These are phyloP conservation scores for Habrosyne pyritoides DNA, from an alignment of 2,888 invertebrate genomes.

Conservation along the genomic window DNA sequence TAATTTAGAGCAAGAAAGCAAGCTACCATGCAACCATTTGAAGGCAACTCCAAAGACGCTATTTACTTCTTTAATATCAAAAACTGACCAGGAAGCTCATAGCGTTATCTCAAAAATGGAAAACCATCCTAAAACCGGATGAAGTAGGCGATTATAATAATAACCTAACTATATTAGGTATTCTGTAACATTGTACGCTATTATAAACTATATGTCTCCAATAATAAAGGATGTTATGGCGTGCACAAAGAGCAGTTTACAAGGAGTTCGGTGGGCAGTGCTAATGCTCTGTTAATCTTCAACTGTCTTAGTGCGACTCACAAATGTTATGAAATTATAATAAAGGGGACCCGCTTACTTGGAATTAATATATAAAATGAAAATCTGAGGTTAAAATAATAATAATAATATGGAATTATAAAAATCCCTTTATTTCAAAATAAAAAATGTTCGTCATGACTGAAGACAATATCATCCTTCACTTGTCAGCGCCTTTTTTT, in stretches of 20 bases:
- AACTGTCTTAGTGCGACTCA: constrained; percentile 2
- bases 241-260: neutral
- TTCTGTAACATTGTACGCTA: neutral
- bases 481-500: too few relatives aligned
- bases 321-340: constrained; percentile 7
- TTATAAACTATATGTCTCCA: neutral
- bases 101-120: neutral
- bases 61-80: too few relatives aligned
- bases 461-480: too few relatives aligned
- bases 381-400: neutral
- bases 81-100: neutral
- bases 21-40: too few relatives aligned
- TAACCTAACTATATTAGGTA: neutral
- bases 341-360: neutral
- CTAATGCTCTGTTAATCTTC: constrained; percentile 8
- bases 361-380: neutral
- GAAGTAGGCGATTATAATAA: constrained; percentile 5
- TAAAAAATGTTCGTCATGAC: neutral
- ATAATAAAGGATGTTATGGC: neutral
- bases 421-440: neutral
- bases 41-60: too few relatives aligned
- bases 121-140: neutral
- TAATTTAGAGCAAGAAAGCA: too few relatives aligned
- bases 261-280: neutral
- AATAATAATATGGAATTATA: neutral